Evolutionary conservation across 2,888 invertebrate genomes (phyloP), one percentile per base, ranked within the genome.

Genomic region (Metacarcinus magister): DNA sequence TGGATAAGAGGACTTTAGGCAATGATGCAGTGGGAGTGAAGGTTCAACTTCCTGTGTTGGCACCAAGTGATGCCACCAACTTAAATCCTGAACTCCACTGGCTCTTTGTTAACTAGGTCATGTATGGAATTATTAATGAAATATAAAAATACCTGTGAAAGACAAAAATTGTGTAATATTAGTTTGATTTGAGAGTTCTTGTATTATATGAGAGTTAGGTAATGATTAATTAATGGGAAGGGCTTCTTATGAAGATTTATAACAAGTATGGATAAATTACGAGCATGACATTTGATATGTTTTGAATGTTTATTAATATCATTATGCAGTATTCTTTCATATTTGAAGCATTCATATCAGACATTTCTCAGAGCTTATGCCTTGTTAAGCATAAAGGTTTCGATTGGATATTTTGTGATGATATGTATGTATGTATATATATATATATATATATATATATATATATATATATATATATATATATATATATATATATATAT

Each of bases 321-420:
- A 67, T 67, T 13, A 16, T n/a, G n/a, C 67, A 67, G n/a, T 23
- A 82, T 82, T 82, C 13, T 28, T 7, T 32, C 92, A n/a, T 28
- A 54, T 23, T 92, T 92, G 13, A 44, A 28, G 54, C 8, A 54
- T 28, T 92, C 32, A 92, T 92, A 92, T 92, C 54, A 92, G 32
- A 92, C 13, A 48, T 92, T 48, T 48, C 54, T 92, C 28, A 92
- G 54, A 54, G 54, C 13, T 54, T 92, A 28, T 54, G 32, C 91
- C n/a, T 28, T 92, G 44, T 46, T 92, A 46, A 39, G n/a, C 4
- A 19, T 92, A 92, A 44, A 46, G 28, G 23, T 46, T 89, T 54
- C 8, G 0, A 87, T 16, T 54, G 16, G 0, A 54, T 54, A 54
- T 54, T 54, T 13, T 54, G 16, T 54, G 16, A 54, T 54, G 10